phyloP scores from a whole-genome alignment of 2,888 invertebrate species.

The Galeruca laticollis region DNA sequence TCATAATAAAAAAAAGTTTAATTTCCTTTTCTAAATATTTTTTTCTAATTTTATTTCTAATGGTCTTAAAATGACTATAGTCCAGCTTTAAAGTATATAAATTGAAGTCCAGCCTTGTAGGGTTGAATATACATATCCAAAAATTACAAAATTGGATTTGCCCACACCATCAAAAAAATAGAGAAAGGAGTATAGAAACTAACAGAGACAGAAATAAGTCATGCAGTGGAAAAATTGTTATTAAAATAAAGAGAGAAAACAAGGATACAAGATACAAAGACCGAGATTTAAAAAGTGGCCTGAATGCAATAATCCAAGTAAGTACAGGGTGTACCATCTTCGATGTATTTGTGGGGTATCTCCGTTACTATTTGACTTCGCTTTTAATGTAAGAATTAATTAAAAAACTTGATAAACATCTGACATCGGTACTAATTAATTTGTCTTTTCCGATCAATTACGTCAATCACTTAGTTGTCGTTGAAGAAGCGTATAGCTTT shows the following conservation, averaged over 20 bases:
- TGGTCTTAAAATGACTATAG: too few species aligned
- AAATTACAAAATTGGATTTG: conserved; percentile 7
- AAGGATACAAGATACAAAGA: conserved; percentile 23
- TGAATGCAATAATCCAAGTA: too few species aligned
- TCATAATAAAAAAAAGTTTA: too few species aligned
- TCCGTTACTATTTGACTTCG: too few species aligned
- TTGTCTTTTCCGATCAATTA: not conserved
- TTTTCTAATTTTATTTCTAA: too few species aligned
- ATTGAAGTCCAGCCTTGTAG: too few species aligned
- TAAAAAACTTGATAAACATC: not conserved
- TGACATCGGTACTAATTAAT: not conserved
- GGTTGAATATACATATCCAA: too few species aligned
- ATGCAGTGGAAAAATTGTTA: conserved; percentile 16
- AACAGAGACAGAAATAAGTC: conserved; percentile 11
- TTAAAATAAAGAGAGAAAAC: conserved; percentile 17
- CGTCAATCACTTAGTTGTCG: conserved; percentile 9
- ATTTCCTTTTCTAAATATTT: too few species aligned
- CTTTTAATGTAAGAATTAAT: not conserved
- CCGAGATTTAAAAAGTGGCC: too few species aligned
- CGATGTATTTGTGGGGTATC: too few species aligned
- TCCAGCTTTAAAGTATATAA: too few species aligned
- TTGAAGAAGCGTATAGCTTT: conserved; percentile 27
- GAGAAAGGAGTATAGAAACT: not conserved
- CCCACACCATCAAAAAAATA: not conserved
- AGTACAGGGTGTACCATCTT: too few species aligned